Evolutionary conservation across 2,797 vertebrate genomes (phyloP).

Genomic region (Platyrinchus mystaceus): DNA sequence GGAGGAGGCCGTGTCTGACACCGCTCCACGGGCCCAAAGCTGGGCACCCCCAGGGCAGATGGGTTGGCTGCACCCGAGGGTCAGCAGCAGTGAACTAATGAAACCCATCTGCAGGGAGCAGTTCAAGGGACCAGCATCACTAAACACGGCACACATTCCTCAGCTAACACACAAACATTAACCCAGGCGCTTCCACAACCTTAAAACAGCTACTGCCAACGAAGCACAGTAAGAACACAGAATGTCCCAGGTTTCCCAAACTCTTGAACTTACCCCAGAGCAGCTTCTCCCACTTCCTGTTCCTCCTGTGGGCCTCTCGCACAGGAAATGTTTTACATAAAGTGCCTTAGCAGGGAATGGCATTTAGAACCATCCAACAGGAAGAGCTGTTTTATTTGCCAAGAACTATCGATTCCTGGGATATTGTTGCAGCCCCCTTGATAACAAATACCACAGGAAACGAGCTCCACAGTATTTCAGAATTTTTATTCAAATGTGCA

Average conservation of each 20-base stretch:
- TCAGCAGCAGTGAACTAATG: background rate
- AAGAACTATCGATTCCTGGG: background rate
- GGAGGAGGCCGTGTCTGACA: background rate
- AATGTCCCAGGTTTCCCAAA: background rate
- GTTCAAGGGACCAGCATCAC: background rate
- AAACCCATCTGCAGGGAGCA: conserved; percentile 24
- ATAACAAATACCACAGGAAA: background rate
- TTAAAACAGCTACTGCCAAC: background rate
- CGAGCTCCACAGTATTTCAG: background rate
- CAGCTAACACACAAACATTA: background rate
- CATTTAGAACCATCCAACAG: background rate
- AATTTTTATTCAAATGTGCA: background rate
- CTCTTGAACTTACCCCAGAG: conserved; percentile 1
- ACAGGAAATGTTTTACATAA: conserved; percentile 59
- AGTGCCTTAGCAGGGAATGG: conserved; percentile 9
- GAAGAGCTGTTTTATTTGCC: background rate
- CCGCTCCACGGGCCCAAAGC: rapidly evolving
- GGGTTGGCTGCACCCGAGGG: background rate
- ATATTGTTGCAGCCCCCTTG: background rate
- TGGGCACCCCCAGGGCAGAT: background rate
- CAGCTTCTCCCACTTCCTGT: conserved; percentile 66
- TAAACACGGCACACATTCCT: background rate
- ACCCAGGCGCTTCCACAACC: background rate
- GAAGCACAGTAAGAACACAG: background rate
- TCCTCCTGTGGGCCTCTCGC: conserved; percentile 58